phyloP scores from a whole-genome alignment of 2,113 vertebrate species.

The Circaetus gallicus region DNA sequence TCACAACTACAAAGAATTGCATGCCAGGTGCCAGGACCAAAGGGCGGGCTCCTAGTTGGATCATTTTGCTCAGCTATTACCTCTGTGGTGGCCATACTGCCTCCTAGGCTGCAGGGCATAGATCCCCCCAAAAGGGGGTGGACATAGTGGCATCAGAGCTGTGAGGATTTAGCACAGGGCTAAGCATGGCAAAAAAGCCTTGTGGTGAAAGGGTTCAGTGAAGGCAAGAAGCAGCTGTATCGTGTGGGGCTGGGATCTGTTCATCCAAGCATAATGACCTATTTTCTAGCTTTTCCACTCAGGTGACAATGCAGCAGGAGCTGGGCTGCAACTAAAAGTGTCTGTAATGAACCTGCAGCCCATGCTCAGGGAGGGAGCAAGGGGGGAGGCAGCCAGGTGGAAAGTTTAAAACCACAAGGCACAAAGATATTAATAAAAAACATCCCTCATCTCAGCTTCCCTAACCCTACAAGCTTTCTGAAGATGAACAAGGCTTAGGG shows the following conservation, averaged over 20 bases:
- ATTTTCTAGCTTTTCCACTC: constrained; percentile 63
- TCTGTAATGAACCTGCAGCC: constrained; percentile 47
- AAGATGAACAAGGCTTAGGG: not conserved
- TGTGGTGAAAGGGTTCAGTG: not conserved
- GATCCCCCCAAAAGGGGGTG: not conserved
- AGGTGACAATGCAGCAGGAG: constrained; percentile 62
- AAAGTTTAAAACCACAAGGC: constrained; percentile 27
- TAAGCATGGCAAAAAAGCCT: not conserved
- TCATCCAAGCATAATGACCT: constrained; percentile 63
- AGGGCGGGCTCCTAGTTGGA: not conserved
- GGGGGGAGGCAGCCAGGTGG: constrained; percentile 3
- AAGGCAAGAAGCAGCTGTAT: constrained; percentile 50
- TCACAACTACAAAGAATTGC: not conserved
- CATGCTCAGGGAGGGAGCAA: not conserved
- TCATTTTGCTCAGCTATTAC: not conserved
- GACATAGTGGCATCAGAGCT: not conserved
- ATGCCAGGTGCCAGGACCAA: not conserved
- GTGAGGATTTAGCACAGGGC: not conserved
- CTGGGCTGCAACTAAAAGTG: constrained; percentile 17
- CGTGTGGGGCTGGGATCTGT: constrained; percentile 34
- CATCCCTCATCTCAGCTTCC: not conserved
- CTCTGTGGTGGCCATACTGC: not conserved
- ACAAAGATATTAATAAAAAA: not conserved
- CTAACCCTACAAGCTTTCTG: not conserved
- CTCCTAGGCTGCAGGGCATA: not conserved